Conservation (phyloP, 2,888 invertebrate genomes). For the Chouioia cunea region DNA sequence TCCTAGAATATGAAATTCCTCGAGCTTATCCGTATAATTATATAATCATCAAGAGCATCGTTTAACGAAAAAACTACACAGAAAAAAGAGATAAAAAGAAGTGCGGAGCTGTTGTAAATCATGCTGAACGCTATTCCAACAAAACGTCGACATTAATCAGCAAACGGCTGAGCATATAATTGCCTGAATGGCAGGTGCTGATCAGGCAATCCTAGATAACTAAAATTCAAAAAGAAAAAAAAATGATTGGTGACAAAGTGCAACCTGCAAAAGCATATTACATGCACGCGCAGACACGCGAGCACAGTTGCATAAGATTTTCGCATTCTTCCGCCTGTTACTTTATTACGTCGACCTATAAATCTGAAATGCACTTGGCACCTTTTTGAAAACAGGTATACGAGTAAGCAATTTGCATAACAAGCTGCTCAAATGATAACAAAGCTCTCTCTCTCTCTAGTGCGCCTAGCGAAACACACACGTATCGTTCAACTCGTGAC, state of each 20-base stretch:
- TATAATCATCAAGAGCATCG: too few species aligned
- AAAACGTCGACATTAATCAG: constrained; percentile 40
- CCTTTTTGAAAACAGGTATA: constrained; percentile 48
- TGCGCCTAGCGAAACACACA: constrained; percentile 26
- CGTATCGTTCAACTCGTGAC: constrained; percentile 18
- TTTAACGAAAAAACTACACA: too few species aligned
- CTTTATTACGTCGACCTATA: constrained; percentile 46
- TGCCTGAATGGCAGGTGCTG: constrained; percentile 2
- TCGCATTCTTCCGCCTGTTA: constrained; percentile 46
- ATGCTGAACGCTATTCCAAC: constrained; percentile 27
- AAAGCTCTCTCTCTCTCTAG: constrained; percentile 33
- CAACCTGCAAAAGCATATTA: too few species aligned
- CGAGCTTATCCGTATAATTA: too few species aligned
- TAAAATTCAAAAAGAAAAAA: not conserved
- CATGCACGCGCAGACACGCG: not conserved
- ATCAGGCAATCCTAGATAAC: not conserved
- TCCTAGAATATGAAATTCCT: too few species aligned
- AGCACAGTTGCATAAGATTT: constrained; percentile 43
- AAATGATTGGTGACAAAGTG: constrained; percentile 1
- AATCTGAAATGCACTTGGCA: constrained; percentile 48
- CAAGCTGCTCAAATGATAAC: constrained; percentile 46
- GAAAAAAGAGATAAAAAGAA: constrained; percentile 9
- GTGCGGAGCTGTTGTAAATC: constrained; percentile 31
- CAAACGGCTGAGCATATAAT: constrained; percentile 16
- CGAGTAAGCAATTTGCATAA: constrained; percentile 46